Conservation (phyloP, 1,140 invertebrate species). For the Drosophila oshimai region DNA sequence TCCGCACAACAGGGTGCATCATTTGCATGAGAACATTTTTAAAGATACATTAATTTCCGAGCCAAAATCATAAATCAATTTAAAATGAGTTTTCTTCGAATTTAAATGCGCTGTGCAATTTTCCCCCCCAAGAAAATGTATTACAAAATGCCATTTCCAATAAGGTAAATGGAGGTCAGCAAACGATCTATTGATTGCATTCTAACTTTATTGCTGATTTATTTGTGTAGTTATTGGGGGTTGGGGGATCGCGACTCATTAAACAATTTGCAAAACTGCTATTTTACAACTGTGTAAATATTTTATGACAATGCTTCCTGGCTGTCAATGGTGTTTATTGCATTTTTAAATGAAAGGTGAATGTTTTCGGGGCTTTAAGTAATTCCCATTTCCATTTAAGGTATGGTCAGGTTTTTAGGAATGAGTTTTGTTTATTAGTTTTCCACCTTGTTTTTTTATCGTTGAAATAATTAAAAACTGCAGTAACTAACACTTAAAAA, state of each 20-base stretch:
- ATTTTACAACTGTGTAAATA: conserved; percentile 37
- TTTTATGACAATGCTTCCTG: conserved; percentile 29
- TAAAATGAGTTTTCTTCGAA: conserved; percentile 16
- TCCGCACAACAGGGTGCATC: conserved; percentile 19
- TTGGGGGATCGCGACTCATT: conserved; percentile 2
- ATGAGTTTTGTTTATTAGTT: too few species aligned
- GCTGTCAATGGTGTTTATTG: neutral
- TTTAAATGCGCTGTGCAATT: neutral
- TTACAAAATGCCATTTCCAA: conserved; percentile 18
- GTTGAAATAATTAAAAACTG: too few species aligned
- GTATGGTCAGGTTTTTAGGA: conserved; percentile 9
- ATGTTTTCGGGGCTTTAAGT: neutral
- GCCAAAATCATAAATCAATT: conserved; percentile 22
- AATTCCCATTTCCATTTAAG: neutral
- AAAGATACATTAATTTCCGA: conserved; percentile 2
- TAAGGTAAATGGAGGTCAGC: conserved; percentile 26
- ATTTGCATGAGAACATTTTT: conserved; percentile 2
- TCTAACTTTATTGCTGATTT: conserved; percentile 19
- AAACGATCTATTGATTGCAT: conserved; percentile 21
- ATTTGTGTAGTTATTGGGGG: conserved; percentile 8
- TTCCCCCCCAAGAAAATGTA: conserved; percentile 1
- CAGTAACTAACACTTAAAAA: neutral
- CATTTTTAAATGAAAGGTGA: neutral
- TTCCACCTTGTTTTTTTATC: too few species aligned
- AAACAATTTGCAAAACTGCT: conserved; percentile 11